Base-by-base conservation (phyloP, 2,797 vertebrate species). In the Natrix natrix region DNA sequence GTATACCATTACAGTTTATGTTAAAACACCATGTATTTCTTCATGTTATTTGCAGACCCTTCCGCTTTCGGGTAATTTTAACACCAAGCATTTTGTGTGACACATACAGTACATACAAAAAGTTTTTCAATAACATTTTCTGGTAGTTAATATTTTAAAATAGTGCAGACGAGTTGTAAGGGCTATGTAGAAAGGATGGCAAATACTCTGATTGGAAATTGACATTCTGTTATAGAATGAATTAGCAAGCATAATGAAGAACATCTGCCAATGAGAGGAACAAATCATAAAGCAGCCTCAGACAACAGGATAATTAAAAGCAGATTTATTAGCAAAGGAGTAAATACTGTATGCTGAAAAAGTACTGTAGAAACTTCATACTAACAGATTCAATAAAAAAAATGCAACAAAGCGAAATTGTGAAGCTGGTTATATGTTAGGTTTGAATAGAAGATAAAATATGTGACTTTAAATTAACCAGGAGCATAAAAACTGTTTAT, bases 281-380 rank as follows among this genome's bases (percentile, higher is more conserved):
- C 66, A 91, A 91, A 91, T 91, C 90, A 91, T 93, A 91, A 83
- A 32, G 86, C 66, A 91, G 90, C 24, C 87, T 91, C 66, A 91
- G 92, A 88, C 92, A 93, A 91, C 90, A 89, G n/a, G 63, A 88
- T 93, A 93, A 93, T 93, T 89, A 93, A 93, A 91, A 87, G 86
- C 56, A 26, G 66, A 93, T 93, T 93, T 93, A 93, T 91, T 83
- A 93, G 87, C 32, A 89, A 86, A 91, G 66, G 43, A 83, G 86
- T 89, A 93, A 93, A 89, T 74, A 91, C 88, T 54, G 43, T 86
- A 59, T n/a, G 37, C 56, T 83, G 90, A 91, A 91, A 63, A 48
- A 88, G n/a, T 91, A 78, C 22, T 55, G 83, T 61, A 55, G 56
- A 86, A 93, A 86, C 91, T 93, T 89, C 90, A 91, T 91, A 86